Evolutionary conservation across 2,888 invertebrate genomes (phyloP), one percentile per base, ranked within the genome.

Genomic region (Dastarcus helophoroides): DNA sequence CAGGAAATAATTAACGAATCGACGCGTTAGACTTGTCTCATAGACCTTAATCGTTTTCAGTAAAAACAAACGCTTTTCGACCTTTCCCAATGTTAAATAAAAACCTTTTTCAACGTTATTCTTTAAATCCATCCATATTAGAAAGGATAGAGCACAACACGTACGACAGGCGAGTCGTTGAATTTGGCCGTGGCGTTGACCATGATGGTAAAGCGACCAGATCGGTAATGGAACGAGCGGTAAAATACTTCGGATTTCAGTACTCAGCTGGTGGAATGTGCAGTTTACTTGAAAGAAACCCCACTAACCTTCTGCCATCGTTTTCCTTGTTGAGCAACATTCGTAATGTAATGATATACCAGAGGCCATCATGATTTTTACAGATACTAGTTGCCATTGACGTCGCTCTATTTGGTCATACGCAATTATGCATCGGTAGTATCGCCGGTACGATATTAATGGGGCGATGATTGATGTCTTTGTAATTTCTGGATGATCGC

Each of bases 151-250:
- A 19, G 14, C 10, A 22, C 10, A n/a, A 5, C 6, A 23, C 10
- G 7, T 9, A 8, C 10, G 6, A 6, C 6, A 8, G 29, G 29
- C 25, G 30, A 29, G 27, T 37, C 35, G 44, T 48, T 44, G 41
- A 45, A 50, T 52, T 51, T 50, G 51, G 49, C 58, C 58, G 49
- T 58, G 58, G 56, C 54, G 56, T 56, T 58, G 58, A 56, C 58
- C 58, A 56, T 58, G 58, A 48, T 40, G 41, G 36, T 36, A 36
- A 39, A 37, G 29, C 36, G 42, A 34, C 40, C 47, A 50, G 44
- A 9, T 4, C 11, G 29, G 23, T 29, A 23, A 30, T 32, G 22
- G n/a, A 12, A n/a, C 25, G 19, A 19, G 10, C 25, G 17, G 21
- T 22, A 21, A 15, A 5, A 12, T 26, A 19, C 15, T 15, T 33